phyloP scores from a whole-genome alignment of 2,888 invertebrate species.

The Odontocolon sp. region DNA sequence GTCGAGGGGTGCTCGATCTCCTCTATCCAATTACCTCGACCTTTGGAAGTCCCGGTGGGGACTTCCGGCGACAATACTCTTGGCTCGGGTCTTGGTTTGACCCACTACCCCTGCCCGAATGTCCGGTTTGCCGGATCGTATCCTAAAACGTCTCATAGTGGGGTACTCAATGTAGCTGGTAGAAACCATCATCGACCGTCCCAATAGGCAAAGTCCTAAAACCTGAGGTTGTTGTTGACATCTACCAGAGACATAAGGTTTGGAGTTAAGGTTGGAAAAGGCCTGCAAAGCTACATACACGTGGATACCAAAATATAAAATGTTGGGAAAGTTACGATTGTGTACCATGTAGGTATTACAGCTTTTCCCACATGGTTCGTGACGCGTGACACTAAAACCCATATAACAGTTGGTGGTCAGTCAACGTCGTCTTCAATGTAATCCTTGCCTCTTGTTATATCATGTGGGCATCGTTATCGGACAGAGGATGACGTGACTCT shows the following conservation, averaged over 20 bases:
- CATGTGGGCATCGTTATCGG: constrained; percentile 1
- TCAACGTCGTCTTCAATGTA: constrained; percentile 42
- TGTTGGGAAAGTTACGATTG: constrained; percentile 1
- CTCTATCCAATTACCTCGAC: constrained; percentile 78
- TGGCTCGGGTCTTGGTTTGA: constrained; percentile 69
- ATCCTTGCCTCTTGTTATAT: neutral
- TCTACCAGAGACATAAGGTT: too few relatives aligned
- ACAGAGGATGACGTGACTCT: constrained; percentile 45
- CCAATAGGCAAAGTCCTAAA: constrained; percentile 30
- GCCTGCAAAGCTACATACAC: constrained; percentile 19
- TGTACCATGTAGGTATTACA: neutral
- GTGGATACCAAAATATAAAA: neutral
- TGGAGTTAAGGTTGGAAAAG: constrained; percentile 1
- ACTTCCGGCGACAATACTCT: constrained; percentile 72
- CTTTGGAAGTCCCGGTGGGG: constrained; percentile 71
- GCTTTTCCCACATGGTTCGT: constrained; percentile 31
- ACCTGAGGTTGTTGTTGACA: too few relatives aligned
- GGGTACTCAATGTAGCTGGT: constrained; percentile 68
- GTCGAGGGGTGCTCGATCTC: constrained; percentile 68
- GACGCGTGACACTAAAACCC: constrained; percentile 30
- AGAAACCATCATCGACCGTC: constrained; percentile 8
- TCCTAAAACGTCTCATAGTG: constrained; percentile 68
- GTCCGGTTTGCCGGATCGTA: constrained; percentile 33
- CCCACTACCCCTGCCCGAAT: constrained; percentile 69
- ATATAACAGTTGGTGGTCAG: constrained; percentile 17